A percentile compares a stretch with the other conserved stretches of the same genome.
These are phyloP conservation scores for Caenorhabditis panamensis DNA, from an alignment of 2,888 invertebrate genomes.

Conservation along the genomic window DNA sequence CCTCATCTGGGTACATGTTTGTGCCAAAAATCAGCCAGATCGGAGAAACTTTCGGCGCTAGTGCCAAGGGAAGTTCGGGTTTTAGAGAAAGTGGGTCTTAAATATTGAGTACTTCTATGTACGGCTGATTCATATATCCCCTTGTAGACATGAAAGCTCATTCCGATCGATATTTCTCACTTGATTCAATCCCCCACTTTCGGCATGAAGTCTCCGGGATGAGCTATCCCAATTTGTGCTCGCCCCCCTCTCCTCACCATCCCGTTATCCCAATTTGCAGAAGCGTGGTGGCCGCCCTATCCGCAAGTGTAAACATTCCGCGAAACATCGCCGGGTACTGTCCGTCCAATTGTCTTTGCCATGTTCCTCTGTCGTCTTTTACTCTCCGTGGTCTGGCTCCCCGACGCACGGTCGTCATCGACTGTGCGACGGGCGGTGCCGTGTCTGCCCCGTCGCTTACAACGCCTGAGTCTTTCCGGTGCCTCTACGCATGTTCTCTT, in stretches of 20 bases:
- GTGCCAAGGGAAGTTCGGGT: no score
- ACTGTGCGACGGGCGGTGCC: conserved; percentile 23
- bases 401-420: conserved; percentile 39
- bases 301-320: conserved; percentile 61
- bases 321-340: conserved; percentile 69
- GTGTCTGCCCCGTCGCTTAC: conserved; percentile 38
- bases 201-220: conserved; percentile 9
- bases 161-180: neutral
- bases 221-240: conserved; percentile 1
- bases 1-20: no score
- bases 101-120: conserved; percentile 46
- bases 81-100: no score
- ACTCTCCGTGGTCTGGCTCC: conserved; percentile 50
- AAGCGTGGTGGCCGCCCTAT: conserved; percentile 65
- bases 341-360: conserved; percentile 55
- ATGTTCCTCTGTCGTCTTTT: conserved; percentile 55
- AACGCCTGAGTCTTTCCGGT: conserved; percentile 45
- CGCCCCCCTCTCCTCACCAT: neutral
- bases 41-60: no score
- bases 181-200: no score
- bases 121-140: conserved; percentile 24
- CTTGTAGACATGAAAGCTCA: neutral
- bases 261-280: conserved; percentile 58
- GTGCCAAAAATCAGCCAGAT: no score
- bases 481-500: conserved; percentile 32